Conservation (phyloP, 2,888 invertebrate genomes). For the Agrochola lota region DNA sequence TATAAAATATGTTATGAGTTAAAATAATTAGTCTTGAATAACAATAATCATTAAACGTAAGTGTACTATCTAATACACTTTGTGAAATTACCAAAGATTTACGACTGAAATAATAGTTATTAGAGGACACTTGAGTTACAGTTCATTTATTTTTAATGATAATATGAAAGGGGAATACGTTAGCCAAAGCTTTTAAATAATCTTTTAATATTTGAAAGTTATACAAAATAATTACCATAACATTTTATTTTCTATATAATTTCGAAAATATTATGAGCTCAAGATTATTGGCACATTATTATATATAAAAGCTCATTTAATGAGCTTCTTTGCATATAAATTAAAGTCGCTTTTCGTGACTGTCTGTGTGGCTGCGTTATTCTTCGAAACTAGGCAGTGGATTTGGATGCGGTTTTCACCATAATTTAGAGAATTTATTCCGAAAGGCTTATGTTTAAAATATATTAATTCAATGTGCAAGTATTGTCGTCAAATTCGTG, state of each 20-base stretch:
- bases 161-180: conserved; percentile 5
- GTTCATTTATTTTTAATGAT: conserved; percentile 43
- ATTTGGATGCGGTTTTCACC: no score
- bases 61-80: conserved; percentile 24
- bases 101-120: conserved; percentile 25
- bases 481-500: no score
- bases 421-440: no score
- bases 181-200: conserved; percentile 1
- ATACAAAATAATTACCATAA: not conserved
- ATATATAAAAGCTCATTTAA: no score
- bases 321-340: no score
- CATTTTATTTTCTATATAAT: not conserved
- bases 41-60: conserved; percentile 45
- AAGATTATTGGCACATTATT: no score
- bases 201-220: conserved; percentile 2
- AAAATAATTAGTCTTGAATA: conserved; percentile 51
- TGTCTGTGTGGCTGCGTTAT: no score
- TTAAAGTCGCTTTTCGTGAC: no score
- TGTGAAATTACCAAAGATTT: conserved; percentile 41
- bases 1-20: conserved; percentile 12
- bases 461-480: no score
- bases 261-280: no score
- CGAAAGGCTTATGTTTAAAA: no score
- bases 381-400: no score
- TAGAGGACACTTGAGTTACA: conserved; percentile 15